These are phyloP conservation scores for Prunella strophiata DNA, from an alignment of 2,797 vertebrate species.

Conservation along the genomic window DNA sequence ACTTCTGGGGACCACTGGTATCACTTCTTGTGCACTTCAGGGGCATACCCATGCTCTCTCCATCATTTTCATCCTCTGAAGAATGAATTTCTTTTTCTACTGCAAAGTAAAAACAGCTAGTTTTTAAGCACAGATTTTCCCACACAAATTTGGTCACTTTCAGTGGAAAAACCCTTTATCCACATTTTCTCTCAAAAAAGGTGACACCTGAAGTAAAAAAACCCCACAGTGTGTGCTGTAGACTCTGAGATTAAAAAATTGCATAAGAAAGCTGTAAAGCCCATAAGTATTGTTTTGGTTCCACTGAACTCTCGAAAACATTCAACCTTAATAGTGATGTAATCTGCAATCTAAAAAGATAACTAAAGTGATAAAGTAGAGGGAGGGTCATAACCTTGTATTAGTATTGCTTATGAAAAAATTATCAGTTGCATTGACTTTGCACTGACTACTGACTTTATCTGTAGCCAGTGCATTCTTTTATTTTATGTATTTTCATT, in stretches of 20 bases:
- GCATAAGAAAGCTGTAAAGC: not conserved
- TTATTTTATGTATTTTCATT: not conserved
- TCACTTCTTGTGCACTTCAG: not conserved
- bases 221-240: not conserved
- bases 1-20: not conserved
- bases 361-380: not conserved
- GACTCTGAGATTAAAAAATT: not conserved
- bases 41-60: fast-evolving
- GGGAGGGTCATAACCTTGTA: not conserved
- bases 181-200: not conserved
- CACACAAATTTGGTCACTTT: not conserved
- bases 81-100: not conserved
- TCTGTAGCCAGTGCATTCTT: not conserved
- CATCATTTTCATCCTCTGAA: not conserved
- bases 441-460: not conserved
- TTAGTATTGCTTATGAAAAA: not conserved
- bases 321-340: not conserved
- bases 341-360: not conserved
- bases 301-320: not conserved
- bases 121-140: not conserved
- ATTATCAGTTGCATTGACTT: not conserved
- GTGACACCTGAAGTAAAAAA: not conserved
- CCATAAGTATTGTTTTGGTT: not conserved
- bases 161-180: not conserved
- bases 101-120: not conserved